Conservation (phyloP, 1,140 invertebrate species). For the fruit fly (Drosophila melanogaster) region DNA sequence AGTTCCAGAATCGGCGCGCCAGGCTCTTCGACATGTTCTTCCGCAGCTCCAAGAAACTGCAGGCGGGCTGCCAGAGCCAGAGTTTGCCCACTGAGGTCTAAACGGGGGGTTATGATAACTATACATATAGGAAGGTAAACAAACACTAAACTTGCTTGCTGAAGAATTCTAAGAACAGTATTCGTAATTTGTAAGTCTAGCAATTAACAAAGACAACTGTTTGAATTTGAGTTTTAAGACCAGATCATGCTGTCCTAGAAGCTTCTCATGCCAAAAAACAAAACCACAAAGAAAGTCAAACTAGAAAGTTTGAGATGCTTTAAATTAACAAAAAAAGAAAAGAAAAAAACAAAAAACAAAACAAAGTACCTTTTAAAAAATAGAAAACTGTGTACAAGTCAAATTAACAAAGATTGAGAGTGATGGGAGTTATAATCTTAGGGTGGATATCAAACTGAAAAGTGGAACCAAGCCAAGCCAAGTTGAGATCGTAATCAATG, state of each 20-base stretch:
- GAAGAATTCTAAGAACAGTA: slow-evolving; percentile 82
- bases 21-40: slow-evolving; percentile 77
- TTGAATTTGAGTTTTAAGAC: slow-evolving; percentile 43
- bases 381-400: slow-evolving; percentile 55
- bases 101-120: slow-evolving; percentile 7
- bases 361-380: slow-evolving; percentile 63
- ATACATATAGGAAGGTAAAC: slow-evolving; percentile 17
- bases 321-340: slow-evolving; percentile 31
- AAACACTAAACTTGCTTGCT: slow-evolving; percentile 63
- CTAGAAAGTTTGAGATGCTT: slow-evolving; percentile 48
- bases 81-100: slow-evolving; percentile 71
- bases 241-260: slow-evolving; percentile 69
- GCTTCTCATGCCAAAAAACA: slow-evolving; percentile 77
- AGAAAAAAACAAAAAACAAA: slow-evolving; percentile 24
- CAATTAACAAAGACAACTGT: slow-evolving; percentile 51
- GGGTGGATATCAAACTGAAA: slow-evolving; percentile 57
- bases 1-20: slow-evolving; percentile 62
- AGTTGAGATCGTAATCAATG: slow-evolving; percentile 53
- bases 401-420: slow-evolving; percentile 43
- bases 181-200: slow-evolving; percentile 72
- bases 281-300: slow-evolving; percentile 41
- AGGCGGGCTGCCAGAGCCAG: slow-evolving; percentile 63
- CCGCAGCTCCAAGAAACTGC: slow-evolving; percentile 72
- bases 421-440: slow-evolving; percentile 26
- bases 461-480: slow-evolving; percentile 59